phyloP scores from a whole-genome alignment of 1,140 invertebrate genomes.

The Gonatopus flavifemur region DNA sequence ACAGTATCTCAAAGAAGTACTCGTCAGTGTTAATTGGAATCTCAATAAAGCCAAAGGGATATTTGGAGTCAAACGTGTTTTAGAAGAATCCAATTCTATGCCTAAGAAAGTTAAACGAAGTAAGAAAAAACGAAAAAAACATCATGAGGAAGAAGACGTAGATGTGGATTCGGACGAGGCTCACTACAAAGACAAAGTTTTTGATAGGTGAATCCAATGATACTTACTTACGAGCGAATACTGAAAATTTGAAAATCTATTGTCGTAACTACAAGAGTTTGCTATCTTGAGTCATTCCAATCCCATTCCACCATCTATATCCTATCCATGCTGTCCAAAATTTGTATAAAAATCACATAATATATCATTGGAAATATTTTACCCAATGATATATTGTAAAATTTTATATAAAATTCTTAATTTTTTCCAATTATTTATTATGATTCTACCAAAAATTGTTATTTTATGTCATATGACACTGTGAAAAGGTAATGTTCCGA shows the following conservation, averaged over 20 bases:
- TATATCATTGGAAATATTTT: no score
- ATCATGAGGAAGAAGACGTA: conserved; percentile 39
- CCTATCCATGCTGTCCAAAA: no score
- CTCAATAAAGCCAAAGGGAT: conserved; percentile 33
- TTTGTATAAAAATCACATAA: no score
- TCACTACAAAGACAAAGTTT: conserved; percentile 47
- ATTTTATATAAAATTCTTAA: no score
- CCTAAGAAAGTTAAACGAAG: conserved; percentile 18
- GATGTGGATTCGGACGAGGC: conserved; percentile 50
- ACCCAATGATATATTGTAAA: no score
- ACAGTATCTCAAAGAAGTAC: conserved; percentile 36
- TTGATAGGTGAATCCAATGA: conserved; percentile 46
- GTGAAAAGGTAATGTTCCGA: no score
- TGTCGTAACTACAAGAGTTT: no score
- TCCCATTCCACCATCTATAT: no score
- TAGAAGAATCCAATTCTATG: conserved; percentile 27
- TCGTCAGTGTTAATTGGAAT: conserved; percentile 42
- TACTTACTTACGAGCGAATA: background rate
- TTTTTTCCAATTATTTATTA: no score
- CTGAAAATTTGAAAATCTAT: background rate
- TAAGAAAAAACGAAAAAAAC: conserved; percentile 41
- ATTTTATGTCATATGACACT: no score
- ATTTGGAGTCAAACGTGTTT: conserved; percentile 25
- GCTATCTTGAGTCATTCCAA: no score
- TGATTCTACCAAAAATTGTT: no score